Percentiles rank a stretch among this genome's conserved stretches.
Evolutionary conservation across 2,888 invertebrate species (phyloP).

Genomic region (Athrips mouffetella): DNA sequence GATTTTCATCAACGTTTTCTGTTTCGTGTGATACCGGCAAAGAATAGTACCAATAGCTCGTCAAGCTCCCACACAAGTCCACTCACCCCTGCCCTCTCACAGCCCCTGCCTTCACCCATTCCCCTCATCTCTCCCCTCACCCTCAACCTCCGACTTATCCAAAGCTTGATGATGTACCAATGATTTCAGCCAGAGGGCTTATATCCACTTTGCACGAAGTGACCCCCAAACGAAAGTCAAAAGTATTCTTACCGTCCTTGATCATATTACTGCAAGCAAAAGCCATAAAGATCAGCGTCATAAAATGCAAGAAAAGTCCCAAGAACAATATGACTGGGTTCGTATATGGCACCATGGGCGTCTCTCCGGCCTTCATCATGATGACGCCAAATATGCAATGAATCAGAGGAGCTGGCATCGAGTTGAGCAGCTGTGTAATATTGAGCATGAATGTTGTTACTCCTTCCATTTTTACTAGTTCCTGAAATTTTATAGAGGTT

Average conservation of each 20-base stretch:
- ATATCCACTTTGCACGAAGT: too few species aligned
- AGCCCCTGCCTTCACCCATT: too few species aligned
- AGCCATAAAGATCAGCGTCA: constrained; percentile 76
- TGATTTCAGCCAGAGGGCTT: too few species aligned
- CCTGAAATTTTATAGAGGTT: constrained; percentile 76
- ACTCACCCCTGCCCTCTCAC: too few species aligned
- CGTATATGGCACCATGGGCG: constrained; percentile 72
- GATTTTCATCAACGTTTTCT: too few species aligned
- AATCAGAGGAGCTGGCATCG: constrained; percentile 74
- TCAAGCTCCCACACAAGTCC: too few species aligned
- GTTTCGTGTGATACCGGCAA: too few species aligned
- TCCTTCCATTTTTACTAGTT: constrained; percentile 88
- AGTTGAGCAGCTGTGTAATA: constrained; percentile 83
- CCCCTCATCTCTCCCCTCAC: too few species aligned
- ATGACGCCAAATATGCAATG: constrained; percentile 61
- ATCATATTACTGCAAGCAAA: constrained; percentile 75
- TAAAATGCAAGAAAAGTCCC: constrained; percentile 78
- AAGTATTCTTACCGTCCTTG: constrained; percentile 74
- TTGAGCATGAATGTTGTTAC: constrained; percentile 81
- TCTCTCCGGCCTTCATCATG: constrained; percentile 48
- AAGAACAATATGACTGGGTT: constrained; percentile 75
- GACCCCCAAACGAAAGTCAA: neutral
- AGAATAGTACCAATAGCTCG: too few species aligned
- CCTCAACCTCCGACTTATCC: too few species aligned
- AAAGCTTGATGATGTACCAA: too few species aligned